Evolutionary conservation across 2,797 vertebrate species (phyloP), one percentile per base, ranked within the genome.

Genomic region (Halcyon badia): DNA sequence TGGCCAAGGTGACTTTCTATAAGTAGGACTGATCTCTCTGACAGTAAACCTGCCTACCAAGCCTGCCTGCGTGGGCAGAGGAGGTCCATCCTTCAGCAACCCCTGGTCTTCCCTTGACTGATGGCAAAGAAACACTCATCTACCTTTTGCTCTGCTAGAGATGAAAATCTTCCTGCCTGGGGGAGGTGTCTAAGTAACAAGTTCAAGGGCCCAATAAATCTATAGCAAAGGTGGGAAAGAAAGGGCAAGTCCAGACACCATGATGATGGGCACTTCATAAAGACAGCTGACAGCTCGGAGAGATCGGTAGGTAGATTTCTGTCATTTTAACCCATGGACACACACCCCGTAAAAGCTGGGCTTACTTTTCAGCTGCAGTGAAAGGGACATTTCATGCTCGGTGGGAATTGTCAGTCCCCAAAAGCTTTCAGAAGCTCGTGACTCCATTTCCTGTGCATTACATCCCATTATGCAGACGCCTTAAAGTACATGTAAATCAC

Each of bases 1-100:
- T 44, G 61, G 83, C 72, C 95, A 97, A 97, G 97, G 96, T 97
- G 93, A 97, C 96, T 96, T 96, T 96, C 80, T 11, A 6, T 26
- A 31, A 58, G 65, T 41, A 57, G 65, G 56, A 31, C 33, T 9
- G 46, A 56, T 58, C 37, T 24, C 10, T 46, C 48, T 49, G 48
- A 6, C 25, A 57, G 33, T 26, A 46, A 90, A 75, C 16, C 51
- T 88, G 37, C 66, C 75, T 86, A 73, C 26, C 46, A 33, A 51
- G n/a, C 39, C 28, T 78, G 54, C 31, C 88, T 3, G 2, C 11
- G 33, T 24, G 30, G 54, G 57, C 30, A 83, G 76, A 75, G 44
- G 17, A 1, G 1, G 3, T 5, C 5, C 57, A 49, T 65, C 10
- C 79, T 42, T 41, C 77, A 57, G 58, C 73, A 76, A 9, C 10